phyloP scores from a whole-genome alignment of 23 tunicate species.

The Trididemnum clinides region DNA sequence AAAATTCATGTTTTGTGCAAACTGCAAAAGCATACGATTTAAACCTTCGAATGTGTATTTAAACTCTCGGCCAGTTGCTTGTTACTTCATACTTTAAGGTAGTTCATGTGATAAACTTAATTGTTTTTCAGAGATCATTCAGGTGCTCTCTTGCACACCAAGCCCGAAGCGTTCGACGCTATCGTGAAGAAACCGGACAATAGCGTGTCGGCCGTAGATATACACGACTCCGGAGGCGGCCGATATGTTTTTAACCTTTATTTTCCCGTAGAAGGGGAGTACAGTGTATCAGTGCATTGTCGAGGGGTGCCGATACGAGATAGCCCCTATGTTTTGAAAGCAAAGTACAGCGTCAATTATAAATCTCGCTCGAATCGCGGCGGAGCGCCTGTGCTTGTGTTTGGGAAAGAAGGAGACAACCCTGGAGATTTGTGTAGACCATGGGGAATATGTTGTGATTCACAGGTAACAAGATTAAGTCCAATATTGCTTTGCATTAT shows the following conservation, averaged over 20 bases:
- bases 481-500: too few species aligned
- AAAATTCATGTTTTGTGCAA: too few species aligned
- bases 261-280: constrained; percentile 36
- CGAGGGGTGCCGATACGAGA: constrained; percentile 45
- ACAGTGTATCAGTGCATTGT: constrained; percentile 37
- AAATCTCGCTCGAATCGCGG: not conserved
- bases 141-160: constrained; percentile 19
- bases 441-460: constrained; percentile 83
- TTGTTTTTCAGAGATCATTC: constrained; percentile 37
- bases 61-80: not conserved
- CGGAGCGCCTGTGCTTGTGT: constrained; percentile 18
- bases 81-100: too few species aligned
- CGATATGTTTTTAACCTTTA: constrained; percentile 30
- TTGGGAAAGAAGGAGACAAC: constrained; percentile 80
- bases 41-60: not conserved
- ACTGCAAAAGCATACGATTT: too few species aligned
- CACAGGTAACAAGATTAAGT: too few species aligned
- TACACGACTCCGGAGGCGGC: constrained; percentile 45
- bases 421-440: constrained; percentile 90
- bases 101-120: too few species aligned
- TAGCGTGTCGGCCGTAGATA: constrained; percentile 5
- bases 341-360: constrained; percentile 49
- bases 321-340: constrained; percentile 53
- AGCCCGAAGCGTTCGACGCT: constrained; percentile 47
- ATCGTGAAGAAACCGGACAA: constrained; percentile 33